These are phyloP conservation scores for Synanceia verrucosa DNA, from an alignment of 2,797 vertebrate genomes.

Conservation along the genomic window DNA sequence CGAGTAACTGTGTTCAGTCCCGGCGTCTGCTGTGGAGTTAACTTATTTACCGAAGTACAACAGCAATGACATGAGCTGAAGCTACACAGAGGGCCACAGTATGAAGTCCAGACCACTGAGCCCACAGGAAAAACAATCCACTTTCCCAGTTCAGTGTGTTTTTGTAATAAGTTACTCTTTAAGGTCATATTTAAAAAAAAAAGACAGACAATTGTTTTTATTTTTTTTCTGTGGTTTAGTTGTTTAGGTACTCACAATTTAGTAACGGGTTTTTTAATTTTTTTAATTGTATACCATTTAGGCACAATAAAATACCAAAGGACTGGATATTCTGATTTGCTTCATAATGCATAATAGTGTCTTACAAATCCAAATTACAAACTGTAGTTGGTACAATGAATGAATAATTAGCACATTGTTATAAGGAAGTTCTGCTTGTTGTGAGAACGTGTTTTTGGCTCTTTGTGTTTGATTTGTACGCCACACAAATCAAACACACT, in stretches of 20 bases:
- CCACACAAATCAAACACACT: no score
- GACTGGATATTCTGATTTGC: not conserved
- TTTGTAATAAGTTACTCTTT: not conserved
- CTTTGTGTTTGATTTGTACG: no score
- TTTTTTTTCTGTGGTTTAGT: not conserved
- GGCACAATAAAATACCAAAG: not conserved
- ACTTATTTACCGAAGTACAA: slow-evolving; percentile 31
- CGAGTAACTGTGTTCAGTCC: slow-evolving; percentile 33
- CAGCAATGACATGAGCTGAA: slow-evolving; percentile 11
- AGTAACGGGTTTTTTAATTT: not conserved
- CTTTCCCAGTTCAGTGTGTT: not conserved
- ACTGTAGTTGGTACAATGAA: no score
- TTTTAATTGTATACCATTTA: not conserved
- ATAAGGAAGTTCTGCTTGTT: no score
- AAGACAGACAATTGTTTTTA: not conserved
- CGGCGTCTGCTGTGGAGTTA: slow-evolving; percentile 25
- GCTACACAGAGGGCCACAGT: not conserved
- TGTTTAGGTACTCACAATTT: not conserved
- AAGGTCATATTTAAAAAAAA: not conserved
- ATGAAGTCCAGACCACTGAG: not conserved
- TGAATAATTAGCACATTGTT: no score
- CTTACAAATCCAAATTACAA: no score
- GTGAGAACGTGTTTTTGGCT: no score
- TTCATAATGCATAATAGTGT: no score
- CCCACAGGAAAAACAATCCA: no score